Base-by-base conservation (phyloP, 2,797 vertebrate species). In the Enteromius mattozi region DNA sequence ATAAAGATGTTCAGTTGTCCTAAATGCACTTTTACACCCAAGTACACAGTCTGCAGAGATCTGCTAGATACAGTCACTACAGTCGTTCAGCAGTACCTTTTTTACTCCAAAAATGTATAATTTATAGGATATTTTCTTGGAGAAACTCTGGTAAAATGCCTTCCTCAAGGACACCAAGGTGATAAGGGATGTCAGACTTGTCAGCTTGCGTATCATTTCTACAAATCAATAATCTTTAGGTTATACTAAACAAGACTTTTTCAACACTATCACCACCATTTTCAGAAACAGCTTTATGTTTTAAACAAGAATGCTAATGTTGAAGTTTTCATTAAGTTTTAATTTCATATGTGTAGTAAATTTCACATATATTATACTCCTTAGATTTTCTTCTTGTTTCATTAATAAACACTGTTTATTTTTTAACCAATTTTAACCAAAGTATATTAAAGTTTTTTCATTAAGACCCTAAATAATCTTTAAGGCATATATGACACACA, bases 1-100 rank as follows among this genome's bases (percentile, higher is more conserved):
- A 80, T 72, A 59, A 80, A 85, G 4, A 16, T 75, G 37, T 54
- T 35, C 24, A 80, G 78, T 75, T 80, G 70, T 66, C 78, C 24
- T 24, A 65, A 35, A 37, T n/a, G 45, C 21, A 51, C 45, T 37
- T 66, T 79, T 33, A 33, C 19, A 49, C 10, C n/a, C 56, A 27
- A 61, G 56, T 65, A 79, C 42, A 65, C 27, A 65, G 40, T 47
- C 17, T 47, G 27, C 24, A 35, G 17, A 12, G 40, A 49, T 65
- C 30, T 80, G 30, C 7, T 21, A 24, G 6, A 68, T 66, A 78
- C 30, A 47, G 56, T 45, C 47, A 65, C 61, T 14, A 3, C 42
- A 49, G 17, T n/a, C 2, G 2, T 33, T 49, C 6, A 79, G 27
- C 77, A 66, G 17, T 4, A 49, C 19, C 3, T 35, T 49, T 47